phyloP scores from a whole-genome alignment of 2,888 invertebrate genomes.

The Acleris laterana region DNA sequence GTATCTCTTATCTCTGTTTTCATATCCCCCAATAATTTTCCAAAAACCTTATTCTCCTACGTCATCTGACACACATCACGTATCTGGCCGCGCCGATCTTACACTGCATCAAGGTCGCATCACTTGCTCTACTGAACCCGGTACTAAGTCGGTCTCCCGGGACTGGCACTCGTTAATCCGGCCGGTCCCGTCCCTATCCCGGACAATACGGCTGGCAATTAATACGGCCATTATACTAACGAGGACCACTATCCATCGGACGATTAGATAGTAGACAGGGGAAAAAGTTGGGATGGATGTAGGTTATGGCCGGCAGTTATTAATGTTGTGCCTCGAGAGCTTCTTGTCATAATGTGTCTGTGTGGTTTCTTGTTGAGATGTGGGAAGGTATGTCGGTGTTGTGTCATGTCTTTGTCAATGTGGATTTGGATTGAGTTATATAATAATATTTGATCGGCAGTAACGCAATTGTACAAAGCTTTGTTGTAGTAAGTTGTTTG shows the following conservation, averaged over 20 bases:
- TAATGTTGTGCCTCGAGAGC: conserved; percentile 12
- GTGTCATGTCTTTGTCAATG: neutral
- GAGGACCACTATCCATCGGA: conserved; percentile 54
- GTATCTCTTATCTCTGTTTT: too few relatives aligned
- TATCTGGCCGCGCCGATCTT: neutral
- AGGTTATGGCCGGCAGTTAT: conserved; percentile 26
- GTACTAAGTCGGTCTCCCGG: conserved; percentile 27
- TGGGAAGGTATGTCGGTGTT: neutral
- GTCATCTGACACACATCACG: too few relatives aligned
- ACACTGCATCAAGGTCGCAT: conserved; percentile 1
- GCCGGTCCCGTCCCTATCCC: conserved; percentile 46
- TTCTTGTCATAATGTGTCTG: neutral
- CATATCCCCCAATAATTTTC: too few relatives aligned
- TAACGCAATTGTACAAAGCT: too few relatives aligned
- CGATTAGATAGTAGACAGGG: conserved; percentile 58
- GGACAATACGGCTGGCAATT: conserved; percentile 67
- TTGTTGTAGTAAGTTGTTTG: too few relatives aligned
- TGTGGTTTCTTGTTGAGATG: neutral
- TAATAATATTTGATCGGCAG: too few relatives aligned
- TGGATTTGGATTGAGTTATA: neutral
- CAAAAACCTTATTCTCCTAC: too few relatives aligned
- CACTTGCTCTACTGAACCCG: conserved; percentile 21
- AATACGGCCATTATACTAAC: conserved; percentile 69
- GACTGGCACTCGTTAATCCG: conserved; percentile 43
- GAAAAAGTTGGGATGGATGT: conserved; percentile 41